These are phyloP conservation scores for Tapirus terrestris DNA, from an alignment of 2,113 vertebrate genomes.

Conservation along the genomic window DNA sequence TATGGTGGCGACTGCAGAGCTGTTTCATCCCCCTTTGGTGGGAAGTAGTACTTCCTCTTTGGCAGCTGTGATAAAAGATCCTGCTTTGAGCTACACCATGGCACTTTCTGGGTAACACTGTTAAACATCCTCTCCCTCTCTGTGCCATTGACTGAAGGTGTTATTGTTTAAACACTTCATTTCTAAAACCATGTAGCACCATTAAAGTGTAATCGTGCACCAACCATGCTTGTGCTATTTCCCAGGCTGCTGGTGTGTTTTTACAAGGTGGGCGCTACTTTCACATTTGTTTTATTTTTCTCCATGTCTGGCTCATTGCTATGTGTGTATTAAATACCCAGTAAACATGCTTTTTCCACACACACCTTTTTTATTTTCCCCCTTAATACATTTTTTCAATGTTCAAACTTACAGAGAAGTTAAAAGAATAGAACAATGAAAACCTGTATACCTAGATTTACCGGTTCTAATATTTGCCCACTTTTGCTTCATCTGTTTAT, in stretches of 20 bases:
- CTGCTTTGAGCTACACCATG: not conserved
- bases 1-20: not conserved
- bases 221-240: not conserved
- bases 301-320: not conserved
- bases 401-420: constrained; percentile 3
- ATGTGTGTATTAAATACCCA: not conserved
- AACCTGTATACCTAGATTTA: not conserved
- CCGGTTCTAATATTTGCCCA: not conserved
- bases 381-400: constrained; percentile 5
- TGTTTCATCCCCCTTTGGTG: too few relatives aligned
- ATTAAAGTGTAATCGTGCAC: not conserved
- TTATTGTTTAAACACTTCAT: not conserved
- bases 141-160: not conserved
- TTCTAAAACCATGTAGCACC: not conserved
- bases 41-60: not conserved
- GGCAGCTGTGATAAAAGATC: not conserved
- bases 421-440: not conserved
- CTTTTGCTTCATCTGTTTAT: not conserved
- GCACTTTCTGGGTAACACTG: not conserved
- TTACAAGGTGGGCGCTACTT: too few relatives aligned
- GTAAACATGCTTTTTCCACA: not conserved
- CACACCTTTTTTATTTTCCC: not conserved
- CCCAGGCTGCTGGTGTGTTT: not conserved
- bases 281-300: not conserved
- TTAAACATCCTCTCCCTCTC: not conserved